Evolutionary conservation across 35 echinoderm and acorn worm genomes (phyloP), one percentile per base, ranked within the genome.

Genomic region (Lytechinus variegatus): DNA sequence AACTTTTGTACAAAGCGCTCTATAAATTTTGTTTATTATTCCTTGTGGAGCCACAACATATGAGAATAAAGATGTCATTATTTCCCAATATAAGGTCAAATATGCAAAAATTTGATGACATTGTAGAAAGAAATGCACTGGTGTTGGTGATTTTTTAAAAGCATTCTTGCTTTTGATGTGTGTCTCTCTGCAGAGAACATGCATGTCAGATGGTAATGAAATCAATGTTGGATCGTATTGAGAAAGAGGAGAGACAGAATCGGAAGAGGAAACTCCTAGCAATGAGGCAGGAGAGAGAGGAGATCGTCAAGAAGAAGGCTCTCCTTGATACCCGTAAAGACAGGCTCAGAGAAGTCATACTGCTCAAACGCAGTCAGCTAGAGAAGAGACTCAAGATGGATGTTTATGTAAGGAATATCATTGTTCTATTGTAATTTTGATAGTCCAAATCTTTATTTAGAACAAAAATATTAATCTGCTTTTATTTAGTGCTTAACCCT

Each of bases 121-220:
- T 44, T 44, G 33, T 44, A 2, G 33, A 44, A 44, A 44, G 33
- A 44, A 44, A 44, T 44, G 33, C 33, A 44, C 1, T 44, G 1
- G 2, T 44, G 2, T 44, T 44, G 2, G 33, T 44, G 33, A 44
- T 44, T n/a, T n/a, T n/a, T n/a, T n/a, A n/a, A n/a, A n/a, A n/a
- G n/a, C n/a, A n/a, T n/a, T 71, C 61, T 6, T 11, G 56, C 61
- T 53, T 52, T 89, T 10, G 51, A 8, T 52, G 29, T 19, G 51
- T 89, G 87, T 53, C 9, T 89, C 27, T 52, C 27, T 6, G 0
- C n/a, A 98, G 98, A 94, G 96, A 97, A 94, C 92, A 92, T 52
- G 91, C 96, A 27, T 95, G 97, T 88, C 95, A 96, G 52, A 87
- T 94, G 29, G 58, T 99, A 90, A 98, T 99, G 96, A 99, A 99